phyloP scores from a whole-genome alignment of 2,797 vertebrate species.

The Sparidentex hasta region DNA sequence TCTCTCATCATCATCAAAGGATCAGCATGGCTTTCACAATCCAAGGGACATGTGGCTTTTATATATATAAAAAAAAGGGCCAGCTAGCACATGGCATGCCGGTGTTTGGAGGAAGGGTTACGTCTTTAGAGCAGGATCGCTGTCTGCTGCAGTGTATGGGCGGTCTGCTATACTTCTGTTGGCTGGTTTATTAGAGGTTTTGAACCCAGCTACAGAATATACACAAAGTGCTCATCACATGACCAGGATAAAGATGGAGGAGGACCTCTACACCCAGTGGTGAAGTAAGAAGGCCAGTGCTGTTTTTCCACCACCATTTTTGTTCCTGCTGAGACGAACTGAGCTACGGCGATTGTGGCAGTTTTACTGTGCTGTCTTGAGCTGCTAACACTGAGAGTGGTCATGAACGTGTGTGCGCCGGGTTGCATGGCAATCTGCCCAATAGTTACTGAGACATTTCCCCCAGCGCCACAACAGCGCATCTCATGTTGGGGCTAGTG shows the following conservation, averaged over 20 bases:
- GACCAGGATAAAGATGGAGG: background rate
- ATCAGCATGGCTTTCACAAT: slow-evolving; percentile 37
- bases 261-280: background rate
- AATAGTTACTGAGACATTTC: no score
- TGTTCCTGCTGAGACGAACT: no score
- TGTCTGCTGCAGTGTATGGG: background rate
- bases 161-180: background rate
- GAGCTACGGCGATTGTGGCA: no score
- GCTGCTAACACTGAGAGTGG: no score
- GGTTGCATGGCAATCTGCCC: no score
- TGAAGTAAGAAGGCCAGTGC: background rate
- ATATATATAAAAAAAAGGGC: background rate
- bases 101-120: slow-evolving; percentile 2
- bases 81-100: background rate
- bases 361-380: no score
- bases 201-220: background rate
- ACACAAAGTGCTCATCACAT: background rate
- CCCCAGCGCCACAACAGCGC: no score
- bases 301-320: no score
- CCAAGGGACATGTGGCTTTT: background rate
- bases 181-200: background rate
- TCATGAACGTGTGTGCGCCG: no score
- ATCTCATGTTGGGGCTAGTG: no score
- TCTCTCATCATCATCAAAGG: slow-evolving; percentile 74
- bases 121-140: slow-evolving; percentile 6